Base-by-base conservation (phyloP, 1,140 invertebrate genomes). In the Drosophila busckii region DNA sequence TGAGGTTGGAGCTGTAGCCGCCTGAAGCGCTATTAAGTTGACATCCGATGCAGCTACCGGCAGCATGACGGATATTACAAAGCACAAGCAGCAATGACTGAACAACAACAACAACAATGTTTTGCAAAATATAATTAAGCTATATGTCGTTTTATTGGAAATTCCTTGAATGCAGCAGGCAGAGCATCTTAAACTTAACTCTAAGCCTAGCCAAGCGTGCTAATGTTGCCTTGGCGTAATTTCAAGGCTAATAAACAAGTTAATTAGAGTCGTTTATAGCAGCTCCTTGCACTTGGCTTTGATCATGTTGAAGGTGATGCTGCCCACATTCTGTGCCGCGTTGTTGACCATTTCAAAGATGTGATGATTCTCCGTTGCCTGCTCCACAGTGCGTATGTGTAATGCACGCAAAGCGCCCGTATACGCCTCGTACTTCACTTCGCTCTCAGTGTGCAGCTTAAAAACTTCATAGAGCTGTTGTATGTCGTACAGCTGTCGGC, bases 281-380 rank as follows among this genome's bases (percentile, higher is more conserved):
- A 78, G 20, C 2, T 85, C 75, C 26, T 75, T 55, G 52, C 83
- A 85, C 50, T 85, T 85, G 48, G 58, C 55, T 35, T 75, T 78
- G 3, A 85, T 85, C 83, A 85, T 80, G 8, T 78, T 85, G 9
- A 85, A 69, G 1, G 76, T 83, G 3, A 83, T 69, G 6, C 64
- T 85, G 50, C 83, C 83, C 4, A 85, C 83, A 32, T 83, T 85
- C 15, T 64, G 70, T 5, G 83, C 61, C 0, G 83, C 82, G 42
- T 84, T 85, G 32, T 31, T 54, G 3, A 85, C 22, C 55, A 85
- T 42, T 34, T 85, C 83, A 12, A 78, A 85, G 4, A 85, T 68
- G 10, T 83, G 82, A 17, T 64, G 70, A 45, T 63, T 78, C 7
- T 49, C 15, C 7, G 70, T 37, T 1, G 61, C 70, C 25, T 78